Conservation (phyloP, 2,797 vertebrate species). For the Acanthiza pusilla region DNA sequence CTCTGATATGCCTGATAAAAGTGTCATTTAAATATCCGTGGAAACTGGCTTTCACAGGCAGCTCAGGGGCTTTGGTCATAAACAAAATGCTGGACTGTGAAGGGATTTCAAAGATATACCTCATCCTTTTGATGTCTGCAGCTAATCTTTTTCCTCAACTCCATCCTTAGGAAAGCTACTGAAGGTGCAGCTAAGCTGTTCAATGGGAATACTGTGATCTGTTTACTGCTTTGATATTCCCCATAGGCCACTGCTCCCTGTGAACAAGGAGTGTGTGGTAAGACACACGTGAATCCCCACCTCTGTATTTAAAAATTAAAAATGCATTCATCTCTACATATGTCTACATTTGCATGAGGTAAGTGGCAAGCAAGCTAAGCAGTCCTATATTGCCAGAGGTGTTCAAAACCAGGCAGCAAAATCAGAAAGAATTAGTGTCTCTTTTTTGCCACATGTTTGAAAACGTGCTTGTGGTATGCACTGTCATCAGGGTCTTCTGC, state of each 20-base stretch:
- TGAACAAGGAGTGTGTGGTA: background rate
- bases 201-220: background rate
- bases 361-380: background rate
- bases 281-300: background rate
- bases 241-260: background rate
- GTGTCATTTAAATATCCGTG: slow-evolving; percentile 37
- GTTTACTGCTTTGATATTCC: slow-evolving; percentile 8
- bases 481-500: background rate
- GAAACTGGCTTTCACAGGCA: slow-evolving; percentile 14
- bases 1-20: slow-evolving; percentile 22
- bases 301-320: background rate
- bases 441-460: background rate
- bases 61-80: background rate
- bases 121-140: background rate
- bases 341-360: background rate
- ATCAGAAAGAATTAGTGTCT: background rate
- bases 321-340: background rate
- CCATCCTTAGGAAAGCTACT: background rate
- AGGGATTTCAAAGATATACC: slow-evolving; percentile 14
- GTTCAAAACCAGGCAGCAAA: background rate
- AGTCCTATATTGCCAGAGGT: background rate
- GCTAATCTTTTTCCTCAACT: background rate
- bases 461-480: background rate
- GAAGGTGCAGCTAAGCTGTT: background rate
- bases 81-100: slow-evolving; percentile 19